Percentiles rank a stretch among this genome's conserved stretches.
Conservation (phyloP, 1,140 invertebrate genomes). For the Euglossa dilemma region DNA sequence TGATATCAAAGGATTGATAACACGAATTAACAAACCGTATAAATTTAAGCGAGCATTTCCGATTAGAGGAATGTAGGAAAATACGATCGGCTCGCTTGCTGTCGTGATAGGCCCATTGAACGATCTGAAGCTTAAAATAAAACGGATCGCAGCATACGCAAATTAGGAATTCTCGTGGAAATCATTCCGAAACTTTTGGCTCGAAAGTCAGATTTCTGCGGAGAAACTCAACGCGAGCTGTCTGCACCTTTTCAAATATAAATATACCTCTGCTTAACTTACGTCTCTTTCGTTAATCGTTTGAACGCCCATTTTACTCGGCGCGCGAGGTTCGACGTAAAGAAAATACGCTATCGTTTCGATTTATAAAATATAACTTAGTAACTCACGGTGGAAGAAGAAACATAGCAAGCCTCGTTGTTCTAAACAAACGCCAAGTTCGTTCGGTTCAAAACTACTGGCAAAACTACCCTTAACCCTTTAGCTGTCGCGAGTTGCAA, state of each 20-base stretch:
- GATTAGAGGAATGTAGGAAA: neutral
- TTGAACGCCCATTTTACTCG: neutral
- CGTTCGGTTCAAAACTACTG: neutral
- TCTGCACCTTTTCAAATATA: neutral
- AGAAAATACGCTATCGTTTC: neutral
- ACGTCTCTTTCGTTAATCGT: neutral
- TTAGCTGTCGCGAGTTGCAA: neutral
- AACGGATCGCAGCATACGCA: neutral
- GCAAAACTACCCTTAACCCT: neutral
- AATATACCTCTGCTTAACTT: neutral
- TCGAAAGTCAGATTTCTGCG: neutral
- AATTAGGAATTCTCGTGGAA: neutral
- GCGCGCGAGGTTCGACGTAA: neutral
- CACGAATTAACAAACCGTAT: no score
- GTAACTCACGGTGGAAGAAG: neutral
- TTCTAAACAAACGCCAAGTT: neutral
- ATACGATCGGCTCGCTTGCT: neutral
- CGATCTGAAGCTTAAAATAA: neutral
- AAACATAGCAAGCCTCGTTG: neutral
- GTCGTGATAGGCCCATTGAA: neutral
- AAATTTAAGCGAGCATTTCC: no score
- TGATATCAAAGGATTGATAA: no score
- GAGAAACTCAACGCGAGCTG: neutral
- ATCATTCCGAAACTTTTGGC: constrained; percentile 12
- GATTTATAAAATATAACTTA: neutral